Evolutionary conservation across 2,113 vertebrate species (phyloP), one percentile per base, ranked within the genome.

Genomic region (Eidolon helvum): DNA sequence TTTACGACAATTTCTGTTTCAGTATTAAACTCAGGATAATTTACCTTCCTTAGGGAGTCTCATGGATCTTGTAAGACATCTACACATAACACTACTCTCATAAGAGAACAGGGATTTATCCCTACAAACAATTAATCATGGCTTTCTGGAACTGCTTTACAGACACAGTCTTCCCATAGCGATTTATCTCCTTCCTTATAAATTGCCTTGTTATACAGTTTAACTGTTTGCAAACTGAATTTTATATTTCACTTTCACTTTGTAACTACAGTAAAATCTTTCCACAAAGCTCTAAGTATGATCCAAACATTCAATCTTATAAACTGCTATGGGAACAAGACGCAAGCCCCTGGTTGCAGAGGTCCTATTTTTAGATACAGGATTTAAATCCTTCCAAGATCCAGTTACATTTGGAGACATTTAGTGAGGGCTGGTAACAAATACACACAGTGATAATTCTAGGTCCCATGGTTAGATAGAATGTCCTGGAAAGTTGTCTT

Each of bases 171-270:
- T 77, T 95, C 53, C 87, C 45, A 77, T 9, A 90, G 80, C 77
- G 30, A 95, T 96, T 77, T 82, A 94, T 93, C 84, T 83, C 53
- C n/a, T 80, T 92, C 59, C 26, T 87, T 87, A 61, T 55, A 92
- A 95, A 68, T 65, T 79, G 22, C 43, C 38, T 93, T 57, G 65
- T 69, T 83, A 45, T 63, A 43, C 38, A 30, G 40, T 66, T 95
- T 94, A 96, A 79, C 61, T 66, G 2, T 90, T 90, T 94, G 15
- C 3, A 35, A 61, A 9, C 87, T 77, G 65, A 66, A 59, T 84
- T 84, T 55, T 77, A 33, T 57, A 69, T 85, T 92, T 77, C 7
- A 55, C 66, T 55, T 74, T 95, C 72, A 57, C 7, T 90, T 55
- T 68, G 28, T 28, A 92, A 94, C n/a, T 71, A 83, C 30, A 94